These are phyloP conservation scores for Heterochromis multidens DNA, from an alignment of 2,113 vertebrate species.

Conservation along the genomic window DNA sequence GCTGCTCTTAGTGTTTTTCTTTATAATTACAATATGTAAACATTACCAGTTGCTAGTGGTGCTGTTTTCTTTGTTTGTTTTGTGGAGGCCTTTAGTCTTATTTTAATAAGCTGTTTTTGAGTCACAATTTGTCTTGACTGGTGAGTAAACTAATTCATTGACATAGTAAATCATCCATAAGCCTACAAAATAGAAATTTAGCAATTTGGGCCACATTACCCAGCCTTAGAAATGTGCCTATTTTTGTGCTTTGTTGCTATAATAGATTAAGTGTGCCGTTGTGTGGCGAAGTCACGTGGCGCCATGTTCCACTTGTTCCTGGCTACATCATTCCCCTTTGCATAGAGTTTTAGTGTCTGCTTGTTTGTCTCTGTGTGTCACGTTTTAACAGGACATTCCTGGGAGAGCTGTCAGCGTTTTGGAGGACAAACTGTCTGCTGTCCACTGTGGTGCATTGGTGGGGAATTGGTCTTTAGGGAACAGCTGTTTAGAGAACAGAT, in stretches of 20 bases:
- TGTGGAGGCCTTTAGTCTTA: not conserved
- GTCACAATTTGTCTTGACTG: not conserved
- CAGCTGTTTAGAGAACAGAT: constrained; percentile 41
- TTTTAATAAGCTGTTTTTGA: not conserved
- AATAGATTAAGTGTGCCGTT: constrained; percentile 11
- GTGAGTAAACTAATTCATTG: not conserved
- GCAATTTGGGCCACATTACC: not conserved
- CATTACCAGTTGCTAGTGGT: not conserved
- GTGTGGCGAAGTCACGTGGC: not conserved
- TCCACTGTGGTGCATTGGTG: constrained; percentile 38
- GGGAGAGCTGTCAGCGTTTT: constrained; percentile 49
- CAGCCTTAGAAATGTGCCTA: not conserved
- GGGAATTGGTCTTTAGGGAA: constrained; percentile 40
- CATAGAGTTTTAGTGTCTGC: constrained; percentile 19
- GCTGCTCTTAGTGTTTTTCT: not conserved
- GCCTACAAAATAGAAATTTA: not conserved
- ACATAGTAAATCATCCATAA: not conserved
- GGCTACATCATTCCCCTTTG: not conserved
- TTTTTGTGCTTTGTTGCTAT: constrained; percentile 5
- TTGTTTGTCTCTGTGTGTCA: constrained; percentile 25
- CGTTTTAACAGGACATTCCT: constrained; percentile 44
- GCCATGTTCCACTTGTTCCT: not conserved
- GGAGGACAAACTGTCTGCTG: constrained; percentile 59
- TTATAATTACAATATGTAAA: not conserved
- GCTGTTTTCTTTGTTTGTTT: not conserved